Evolutionary conservation across 2,113 vertebrate species (phyloP).

Genomic region (Otocyon megalotis): DNA sequence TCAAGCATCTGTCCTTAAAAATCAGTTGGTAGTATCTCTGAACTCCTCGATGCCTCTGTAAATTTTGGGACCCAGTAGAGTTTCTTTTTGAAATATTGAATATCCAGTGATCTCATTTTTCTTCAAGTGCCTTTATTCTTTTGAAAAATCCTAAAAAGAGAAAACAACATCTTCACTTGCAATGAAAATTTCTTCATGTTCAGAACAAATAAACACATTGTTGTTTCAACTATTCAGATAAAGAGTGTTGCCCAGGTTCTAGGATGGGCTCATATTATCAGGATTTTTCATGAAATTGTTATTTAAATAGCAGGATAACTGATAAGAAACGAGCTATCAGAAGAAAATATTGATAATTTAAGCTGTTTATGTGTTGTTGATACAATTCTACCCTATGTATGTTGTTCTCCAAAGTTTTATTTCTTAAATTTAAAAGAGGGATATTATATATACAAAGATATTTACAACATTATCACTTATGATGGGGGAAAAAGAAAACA

Average conservation of each 20-base stretch:
- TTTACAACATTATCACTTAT: not conserved
- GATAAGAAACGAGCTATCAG: slow-evolving; percentile 1
- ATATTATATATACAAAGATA: slow-evolving; percentile 8
- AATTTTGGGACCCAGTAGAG: slow-evolving; percentile 11
- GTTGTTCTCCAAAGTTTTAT: not conserved
- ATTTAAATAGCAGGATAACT: not conserved
- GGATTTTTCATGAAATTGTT: slow-evolving; percentile 43
- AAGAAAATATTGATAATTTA: slow-evolving; percentile 24
- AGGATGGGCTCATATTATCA: not conserved
- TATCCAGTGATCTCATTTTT: slow-evolving; percentile 4
- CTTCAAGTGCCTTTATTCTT: slow-evolving; percentile 25
- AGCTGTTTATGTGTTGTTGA: not conserved
- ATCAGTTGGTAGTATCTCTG: not conserved
- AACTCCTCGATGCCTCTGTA: not conserved
- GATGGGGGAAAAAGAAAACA: not conserved
- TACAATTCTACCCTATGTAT: not conserved
- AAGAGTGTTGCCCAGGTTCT: not conserved
- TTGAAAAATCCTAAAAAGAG: slow-evolving; percentile 18
- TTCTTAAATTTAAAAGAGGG: slow-evolving; percentile 50
- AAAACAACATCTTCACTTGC: not conserved
- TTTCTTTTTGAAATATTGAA: not conserved
- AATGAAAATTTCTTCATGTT: slow-evolving; percentile 37
- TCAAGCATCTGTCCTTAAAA: slow-evolving; percentile 1
- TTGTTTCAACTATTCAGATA: slow-evolving; percentile 33
- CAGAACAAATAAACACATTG: not conserved